A percentile compares a stretch with the other conserved stretches of the same genome.
phyloP scores from a whole-genome alignment of 1,140 invertebrate genomes.

The Triops longicaudatus region DNA sequence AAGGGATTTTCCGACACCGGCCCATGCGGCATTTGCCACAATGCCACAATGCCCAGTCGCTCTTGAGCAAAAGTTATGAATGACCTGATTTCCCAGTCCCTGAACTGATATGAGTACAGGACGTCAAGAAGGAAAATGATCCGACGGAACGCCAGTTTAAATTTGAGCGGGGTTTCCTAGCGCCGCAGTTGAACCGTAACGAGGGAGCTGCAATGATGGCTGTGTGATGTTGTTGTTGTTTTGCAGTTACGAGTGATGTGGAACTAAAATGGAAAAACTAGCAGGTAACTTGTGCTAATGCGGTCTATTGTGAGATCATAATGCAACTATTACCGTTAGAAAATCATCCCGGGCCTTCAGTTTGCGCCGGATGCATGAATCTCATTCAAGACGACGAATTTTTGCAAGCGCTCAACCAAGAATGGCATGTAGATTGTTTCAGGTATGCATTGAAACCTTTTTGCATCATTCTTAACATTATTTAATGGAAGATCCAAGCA shows the following conservation, averaged over 20 bases:
- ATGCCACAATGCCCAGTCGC: too few relatives aligned
- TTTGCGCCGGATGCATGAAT: slow-evolving; percentile 65
- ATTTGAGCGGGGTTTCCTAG: background rate
- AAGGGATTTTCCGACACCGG: too few relatives aligned
- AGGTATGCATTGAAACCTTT: slow-evolving; percentile 44
- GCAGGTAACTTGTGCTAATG: background rate
- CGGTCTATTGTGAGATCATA: background rate
- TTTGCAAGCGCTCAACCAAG: slow-evolving; percentile 66
- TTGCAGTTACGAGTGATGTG: background rate
- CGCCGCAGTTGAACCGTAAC: background rate
- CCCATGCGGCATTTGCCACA: too few relatives aligned
- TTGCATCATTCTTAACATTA: background rate
- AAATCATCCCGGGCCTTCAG: slow-evolving; percentile 15
- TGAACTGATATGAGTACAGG: too few relatives aligned
- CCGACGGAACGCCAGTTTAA: background rate
- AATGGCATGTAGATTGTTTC: slow-evolving; percentile 82
- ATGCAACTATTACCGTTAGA: background rate
- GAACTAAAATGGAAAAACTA: background rate
- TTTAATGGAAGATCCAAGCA: too few relatives aligned
- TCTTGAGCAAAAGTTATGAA: too few relatives aligned
- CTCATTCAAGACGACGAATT: slow-evolving; percentile 62
- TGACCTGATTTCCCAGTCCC: too few relatives aligned
- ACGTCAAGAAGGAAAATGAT: background rate
- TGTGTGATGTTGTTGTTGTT: background rate
- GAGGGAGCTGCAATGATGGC: background rate